Percentiles rank a stretch among this genome's conserved stretches.
phyloP scores from a whole-genome alignment of 2,113 vertebrate species.

The Empidonax traillii region DNA sequence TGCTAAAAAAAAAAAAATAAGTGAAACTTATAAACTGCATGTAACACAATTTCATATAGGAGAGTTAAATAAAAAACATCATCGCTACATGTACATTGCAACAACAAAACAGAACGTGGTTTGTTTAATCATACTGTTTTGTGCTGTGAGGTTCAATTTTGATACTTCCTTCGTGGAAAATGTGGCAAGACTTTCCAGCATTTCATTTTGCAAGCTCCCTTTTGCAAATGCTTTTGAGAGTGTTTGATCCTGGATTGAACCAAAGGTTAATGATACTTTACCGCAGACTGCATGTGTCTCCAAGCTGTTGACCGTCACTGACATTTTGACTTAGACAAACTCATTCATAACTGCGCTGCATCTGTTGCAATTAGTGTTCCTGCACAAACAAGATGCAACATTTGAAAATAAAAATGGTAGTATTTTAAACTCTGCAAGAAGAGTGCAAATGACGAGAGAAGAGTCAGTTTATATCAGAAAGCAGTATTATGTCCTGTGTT shows the following conservation, averaged over 20 bases:
- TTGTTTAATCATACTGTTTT: neutral
- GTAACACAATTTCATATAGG: neutral
- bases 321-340: neutral
- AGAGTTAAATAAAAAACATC: neutral
- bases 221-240: neutral
- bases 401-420: neutral
- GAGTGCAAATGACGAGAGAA: neutral
- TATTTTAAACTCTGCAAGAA: neutral
- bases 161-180: neutral
- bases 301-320: neutral
- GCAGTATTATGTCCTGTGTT: neutral
- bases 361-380: neutral
- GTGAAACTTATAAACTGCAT: neutral
- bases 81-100: neutral
- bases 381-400: neutral
- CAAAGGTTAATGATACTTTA: neutral
- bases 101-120: neutral
- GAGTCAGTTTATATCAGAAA: neutral
- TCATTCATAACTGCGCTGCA: neutral
- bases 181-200: neutral
- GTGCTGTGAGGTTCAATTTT: neutral
- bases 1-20: neutral
- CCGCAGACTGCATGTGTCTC: neutral
- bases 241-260: neutral
- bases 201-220: neutral